Evolutionary conservation across 2,113 vertebrate species (phyloP).

Genomic region (Oryctolagus cuniculus): mOryCun1.1 NC_091434.1:134590001-134590500

Average conservation of each 20-base stretch:
- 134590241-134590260: neutral
- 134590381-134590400: neutral
- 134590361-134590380: neutral
- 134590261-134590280: neutral
- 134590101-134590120: too few species aligned
- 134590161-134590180: conserved; percentile 43
- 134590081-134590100: too few species aligned
- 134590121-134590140: conserved; percentile 13
- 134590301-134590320: conserved; percentile 52
- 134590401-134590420: conserved; percentile 14
- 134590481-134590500: neutral
- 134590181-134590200: neutral
- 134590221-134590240: neutral
- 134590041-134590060: too few species aligned
- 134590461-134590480: neutral
- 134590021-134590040: too few species aligned
- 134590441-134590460: neutral
- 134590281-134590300: conserved; percentile 13
- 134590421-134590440: neutral
- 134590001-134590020: too few species aligned
- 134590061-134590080: too few species aligned
- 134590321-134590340: conserved; percentile 44
- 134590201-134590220: neutral
- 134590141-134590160: neutral
- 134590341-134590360: conserved; percentile 21